Evolutionary conservation across 92 coral and sea anemone genomes (phyloP), one percentile per base, ranked within the genome.

Genomic region (Actinernus sp.): DNA sequence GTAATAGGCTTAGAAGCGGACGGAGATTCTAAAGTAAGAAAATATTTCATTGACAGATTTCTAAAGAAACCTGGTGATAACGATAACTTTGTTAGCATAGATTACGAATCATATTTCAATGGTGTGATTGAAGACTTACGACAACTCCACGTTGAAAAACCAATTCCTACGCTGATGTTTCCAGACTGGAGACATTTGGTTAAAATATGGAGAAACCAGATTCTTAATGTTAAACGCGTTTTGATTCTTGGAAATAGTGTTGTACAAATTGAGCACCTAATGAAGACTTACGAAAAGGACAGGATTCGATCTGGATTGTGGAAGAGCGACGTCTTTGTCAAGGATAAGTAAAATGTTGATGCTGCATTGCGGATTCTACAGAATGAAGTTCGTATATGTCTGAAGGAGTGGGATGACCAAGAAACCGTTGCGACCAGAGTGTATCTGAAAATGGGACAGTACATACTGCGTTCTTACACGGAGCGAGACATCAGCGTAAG

Each of bases 1-100:
- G n/a, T n/a, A n/a, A n/a, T n/a, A n/a, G 65, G 82, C 30, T 31
- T 63, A 5, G 73, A 73, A 31, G 72, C 73, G 1, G 82, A 75
- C 38, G 65, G 81, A 2, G 71, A 73, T 43, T 73, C 81, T 6
- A 73, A 65, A 48, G 58, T 74, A 53, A 39, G 20, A n/a, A n/a
- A n/a, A n/a, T n/a, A n/a, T n/a, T n/a, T n/a, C n/a, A n/a, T n/a
- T n/a, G n/a, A n/a, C n/a, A n/a, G n/a, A n/a, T n/a, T n/a, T n/a
- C n/a, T n/a, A n/a, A n/a, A n/a, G n/a, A n/a, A n/a, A n/a, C n/a
- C 14, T 1, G 36, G n/a, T n/a, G n/a, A n/a, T n/a, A n/a, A n/a
- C n/a, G n/a, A n/a, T n/a, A n/a, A n/a, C n/a, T n/a, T n/a, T n/a
- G n/a, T n/a, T n/a, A n/a, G n/a, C n/a, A n/a, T n/a, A n/a, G n/a